Evolutionary conservation across 2,113 vertebrate species (phyloP), one percentile per base, ranked within the genome.

Genomic region (Falcunculus frontatus): DNA sequence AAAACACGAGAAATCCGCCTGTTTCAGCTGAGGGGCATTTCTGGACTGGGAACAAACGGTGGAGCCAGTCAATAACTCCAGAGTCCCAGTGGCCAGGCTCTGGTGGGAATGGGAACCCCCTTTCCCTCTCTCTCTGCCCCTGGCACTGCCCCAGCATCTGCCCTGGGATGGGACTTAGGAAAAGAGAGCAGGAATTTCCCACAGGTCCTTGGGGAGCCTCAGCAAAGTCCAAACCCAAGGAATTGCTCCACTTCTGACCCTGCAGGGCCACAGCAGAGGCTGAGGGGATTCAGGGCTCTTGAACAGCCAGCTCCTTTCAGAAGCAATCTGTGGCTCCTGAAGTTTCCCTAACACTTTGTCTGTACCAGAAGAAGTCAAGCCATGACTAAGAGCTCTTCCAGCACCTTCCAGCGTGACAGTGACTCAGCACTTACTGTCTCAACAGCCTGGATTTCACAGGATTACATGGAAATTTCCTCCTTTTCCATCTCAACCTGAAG

Each of bases 181-280:
- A 53, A 35, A 18, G 32, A 7, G 22, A 42, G 64, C 55, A 44
- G 53, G 3, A 39, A 60, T 33, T 63, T 16, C 32, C 21, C 74
- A 23, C 16, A 64, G 86, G 32, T 2, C 73, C 70, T 47, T 15
- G 52, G 7, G 69, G 41, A 62, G 63, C 50, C 59, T 68, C 44
- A 41, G 26, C 16, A 41, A 56, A n/a, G 30, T 16, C 47, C 10
- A 76, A 29, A 23, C 26, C 74, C 73, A 26, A 7, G 3, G 3
- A 50, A 49, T 1, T 6, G 8, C 57, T 70, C 32, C 39, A 15
- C 16, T 32, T 37, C 11, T 44, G 27, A 20, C n/a, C 60, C 46
- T 16, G 37, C 0, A 20, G 1, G 26, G 7, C 30, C 69, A 32
- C 15, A 33, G 6, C 19, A 14, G n/a, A 20, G 74, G 11, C 0